Percentiles rank a stretch among this genome's conserved stretches.
Conservation (phyloP, 2,797 vertebrate genomes). For the Cuculus canorus region DNA sequence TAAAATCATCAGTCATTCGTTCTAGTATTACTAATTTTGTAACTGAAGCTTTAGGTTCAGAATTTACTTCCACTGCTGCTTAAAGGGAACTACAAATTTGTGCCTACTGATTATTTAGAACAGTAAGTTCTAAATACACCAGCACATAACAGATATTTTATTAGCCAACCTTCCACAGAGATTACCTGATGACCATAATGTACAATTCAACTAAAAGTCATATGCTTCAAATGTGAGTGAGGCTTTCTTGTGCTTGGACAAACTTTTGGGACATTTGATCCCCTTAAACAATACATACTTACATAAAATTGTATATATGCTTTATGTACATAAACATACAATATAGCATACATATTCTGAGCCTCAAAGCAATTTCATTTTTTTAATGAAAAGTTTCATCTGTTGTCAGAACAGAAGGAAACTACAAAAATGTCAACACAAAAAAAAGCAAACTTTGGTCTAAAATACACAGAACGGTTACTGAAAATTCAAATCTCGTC, state of each 20-base stretch:
- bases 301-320: not conserved
- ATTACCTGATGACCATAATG: not conserved
- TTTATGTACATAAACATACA: not conserved
- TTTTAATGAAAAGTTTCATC: not conserved
- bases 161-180: not conserved
- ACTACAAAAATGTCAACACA: not conserved
- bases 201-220: not conserved
- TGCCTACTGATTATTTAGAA: not conserved
- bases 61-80: not conserved
- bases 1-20: not conserved
- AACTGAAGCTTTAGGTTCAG: not conserved
- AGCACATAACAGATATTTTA: not conserved
- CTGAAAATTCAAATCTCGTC: constrained; percentile 37
- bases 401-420: not conserved
- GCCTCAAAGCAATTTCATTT: not conserved
- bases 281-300: not conserved
- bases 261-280: not conserved
- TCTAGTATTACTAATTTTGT: not conserved
- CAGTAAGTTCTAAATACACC: not conserved
- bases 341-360: not conserved
- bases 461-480: constrained; percentile 28
- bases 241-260: not conserved
- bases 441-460: not conserved
- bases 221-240: not conserved
- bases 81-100: not conserved